phyloP scores from a whole-genome alignment of 2,888 invertebrate species.

The Timema podura region DNA sequence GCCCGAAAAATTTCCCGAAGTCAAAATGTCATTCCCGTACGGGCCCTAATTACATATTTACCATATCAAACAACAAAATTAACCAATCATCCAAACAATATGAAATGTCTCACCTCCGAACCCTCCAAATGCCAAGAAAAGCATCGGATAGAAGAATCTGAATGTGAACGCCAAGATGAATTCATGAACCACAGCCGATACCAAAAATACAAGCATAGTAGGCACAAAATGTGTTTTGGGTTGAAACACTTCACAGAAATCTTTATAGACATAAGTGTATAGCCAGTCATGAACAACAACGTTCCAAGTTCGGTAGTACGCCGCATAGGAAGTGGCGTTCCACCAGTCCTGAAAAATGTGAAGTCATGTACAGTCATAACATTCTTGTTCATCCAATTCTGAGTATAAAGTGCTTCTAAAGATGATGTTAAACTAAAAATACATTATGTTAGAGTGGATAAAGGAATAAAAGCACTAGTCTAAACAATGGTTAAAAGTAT shows the following conservation, averaged over 20 bases:
- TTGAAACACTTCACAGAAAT: conserved; percentile 49
- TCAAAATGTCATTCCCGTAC: too few species aligned
- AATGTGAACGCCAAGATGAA: conserved; percentile 74
- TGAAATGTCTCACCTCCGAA: conserved; percentile 49
- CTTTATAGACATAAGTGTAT: conserved; percentile 82
- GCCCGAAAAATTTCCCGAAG: too few species aligned
- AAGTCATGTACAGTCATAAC: too few species aligned
- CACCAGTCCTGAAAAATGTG: conserved; percentile 76
- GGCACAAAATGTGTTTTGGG: conserved; percentile 50
- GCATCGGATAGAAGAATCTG: conserved; percentile 82
- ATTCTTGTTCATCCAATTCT: too few species aligned
- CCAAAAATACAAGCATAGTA: conserved; percentile 63
- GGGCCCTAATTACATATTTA: too few species aligned
- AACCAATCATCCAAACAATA: too few species aligned
- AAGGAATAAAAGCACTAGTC: too few species aligned
- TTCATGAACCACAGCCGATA: conserved; percentile 87
- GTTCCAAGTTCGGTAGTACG: conserved; percentile 93
- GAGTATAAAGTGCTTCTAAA: too few species aligned
- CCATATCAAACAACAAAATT: too few species aligned
- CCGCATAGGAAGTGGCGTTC: conserved; percentile 78
- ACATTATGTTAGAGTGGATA: too few species aligned
- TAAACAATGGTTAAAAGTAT: too few species aligned
- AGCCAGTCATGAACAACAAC: conserved; percentile 93
- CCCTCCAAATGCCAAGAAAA: conserved; percentile 72
- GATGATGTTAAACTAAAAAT: too few species aligned